These are phyloP conservation scores for Drosophila sp. DNA, from an alignment of 1,140 invertebrate genomes.

Conservation along the genomic window DNA sequence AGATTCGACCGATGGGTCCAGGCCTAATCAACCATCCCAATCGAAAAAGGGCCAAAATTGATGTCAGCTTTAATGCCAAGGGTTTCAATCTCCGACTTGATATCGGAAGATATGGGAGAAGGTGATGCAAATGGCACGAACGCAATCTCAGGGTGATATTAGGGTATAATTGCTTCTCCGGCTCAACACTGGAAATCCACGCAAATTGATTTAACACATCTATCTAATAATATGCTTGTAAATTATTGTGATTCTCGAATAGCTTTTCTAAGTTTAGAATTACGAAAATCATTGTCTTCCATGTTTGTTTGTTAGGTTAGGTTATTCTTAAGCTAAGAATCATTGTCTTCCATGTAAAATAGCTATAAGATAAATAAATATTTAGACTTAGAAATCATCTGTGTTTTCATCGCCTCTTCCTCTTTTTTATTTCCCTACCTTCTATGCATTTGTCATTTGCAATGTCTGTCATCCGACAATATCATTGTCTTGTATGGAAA, in stretches of 20 bases:
- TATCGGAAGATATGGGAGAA: constrained; percentile 29
- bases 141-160: constrained; percentile 85
- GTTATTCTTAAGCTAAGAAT: constrained; percentile 63
- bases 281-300: constrained; percentile 80
- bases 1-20: constrained; percentile 88
- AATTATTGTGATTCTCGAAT: constrained; percentile 61
- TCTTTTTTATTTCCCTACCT: no score
- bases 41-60: constrained; percentile 59
- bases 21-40: constrained; percentile 85
- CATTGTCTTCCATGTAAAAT: constrained; percentile 84
- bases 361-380: constrained; percentile 49
- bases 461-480: no score
- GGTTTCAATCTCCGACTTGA: constrained; percentile 59
- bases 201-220: constrained; percentile 56
- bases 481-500: no score
- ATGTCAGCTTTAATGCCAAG: constrained; percentile 87
- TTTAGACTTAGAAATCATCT: constrained; percentile 38
- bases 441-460: no score
- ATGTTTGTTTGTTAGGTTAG: constrained; percentile 82
- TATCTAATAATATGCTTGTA: constrained; percentile 52
- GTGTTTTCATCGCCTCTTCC: not conserved
- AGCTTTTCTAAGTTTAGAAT: constrained; percentile 49
- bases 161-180: constrained; percentile 62
- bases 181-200: constrained; percentile 39
- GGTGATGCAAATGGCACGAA: constrained; percentile 54